Base-by-base conservation (phyloP, 2,888 invertebrate genomes). In the Hemistola chrysoprasaria region DNA sequence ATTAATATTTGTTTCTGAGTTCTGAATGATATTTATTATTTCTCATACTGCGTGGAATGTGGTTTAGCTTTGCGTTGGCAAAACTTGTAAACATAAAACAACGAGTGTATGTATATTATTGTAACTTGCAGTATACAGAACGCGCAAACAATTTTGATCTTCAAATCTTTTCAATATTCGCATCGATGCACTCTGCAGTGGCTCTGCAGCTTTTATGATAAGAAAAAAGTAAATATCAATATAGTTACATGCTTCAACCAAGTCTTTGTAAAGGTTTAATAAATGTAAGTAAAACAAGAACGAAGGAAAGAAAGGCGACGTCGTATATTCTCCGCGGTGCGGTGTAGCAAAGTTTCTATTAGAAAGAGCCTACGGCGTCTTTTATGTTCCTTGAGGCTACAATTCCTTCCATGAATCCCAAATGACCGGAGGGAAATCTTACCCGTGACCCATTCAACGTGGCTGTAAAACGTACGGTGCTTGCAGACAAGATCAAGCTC, bases 351-450 rank as follows among this genome's bases (percentile, higher is more conserved):
- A 81, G 78, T 78, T 79, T 78, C 74, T 76, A 78, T 77, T 72
- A 72, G 69, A 56, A 65, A 72, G 72, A 81, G 85, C 85, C 83
- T 76, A 67, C 77, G 78, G 86, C 82, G 71, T 80, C 82, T 78
- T 88, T 88, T 88, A 86, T 87, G 75, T 77, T 73, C 75, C 87
- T 80, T 78, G 68, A 78, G 84, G 88, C 86, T 78, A 85, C 86
- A 85, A 85, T 83, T 83, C 63, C 78, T 82, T 74, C 85, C 86
- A 88, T 88, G 88, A 87, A 88, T 88, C 79, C 75, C 84, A 87
- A 87, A 88, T 88, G 87, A 83, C 88, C 88, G 79, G 78, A 85
- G 88, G 88, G 88, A 88, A 87, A 88, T 87, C 87, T 87, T 85
- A 87, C 77, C 85, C 84, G 75, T 85, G 86, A 87, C 86, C 86